A percentile compares a stretch with the other conserved stretches of the same genome.
Evolutionary conservation across 2,888 invertebrate species (phyloP).

Genomic region (Acleris sparsana): DNA sequence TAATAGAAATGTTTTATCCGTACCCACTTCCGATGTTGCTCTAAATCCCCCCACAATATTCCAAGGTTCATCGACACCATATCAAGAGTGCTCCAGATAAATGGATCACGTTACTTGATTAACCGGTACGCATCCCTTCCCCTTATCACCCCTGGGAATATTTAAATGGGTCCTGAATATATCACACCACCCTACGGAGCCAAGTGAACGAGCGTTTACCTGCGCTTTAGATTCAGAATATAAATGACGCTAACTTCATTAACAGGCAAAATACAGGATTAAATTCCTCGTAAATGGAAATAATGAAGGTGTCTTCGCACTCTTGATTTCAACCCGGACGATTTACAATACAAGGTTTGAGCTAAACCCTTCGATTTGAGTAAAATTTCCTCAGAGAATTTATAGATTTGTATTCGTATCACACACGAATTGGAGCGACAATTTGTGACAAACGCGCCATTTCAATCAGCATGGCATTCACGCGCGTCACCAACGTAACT

Average conservation of each 20-base stretch:
- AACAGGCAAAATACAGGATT: constrained; percentile 52
- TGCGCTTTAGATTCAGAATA: constrained; percentile 70
- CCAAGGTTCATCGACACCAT: constrained; percentile 75
- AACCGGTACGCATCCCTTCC: constrained; percentile 79
- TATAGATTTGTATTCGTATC: constrained; percentile 59
- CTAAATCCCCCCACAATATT: constrained; percentile 72
- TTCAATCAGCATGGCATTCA: constrained; percentile 77
- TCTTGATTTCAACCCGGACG: neutral
- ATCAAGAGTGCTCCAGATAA: constrained; percentile 81
- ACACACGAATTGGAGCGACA: constrained; percentile 75
- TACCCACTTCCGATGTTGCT: constrained; percentile 47
- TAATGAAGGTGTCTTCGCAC: constrained; percentile 35
- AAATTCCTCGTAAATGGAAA: constrained; percentile 46
- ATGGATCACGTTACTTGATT: constrained; percentile 84
- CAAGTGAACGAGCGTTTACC: constrained; percentile 72
- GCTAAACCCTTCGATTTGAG: constrained; percentile 2
- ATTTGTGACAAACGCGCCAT: constrained; percentile 74
- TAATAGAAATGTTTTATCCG: constrained; percentile 45
- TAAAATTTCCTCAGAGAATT: constrained; percentile 37
- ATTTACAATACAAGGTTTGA: neutral
- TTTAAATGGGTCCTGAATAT: constrained; percentile 81
- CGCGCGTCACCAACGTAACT: constrained; percentile 71
- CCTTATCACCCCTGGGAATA: constrained; percentile 81
- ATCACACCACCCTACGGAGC: constrained; percentile 76
- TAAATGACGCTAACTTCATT: constrained; percentile 73